Evolutionary conservation across 2,888 invertebrate species (phyloP).

Genomic region (Antheraea assamensis): DNA sequence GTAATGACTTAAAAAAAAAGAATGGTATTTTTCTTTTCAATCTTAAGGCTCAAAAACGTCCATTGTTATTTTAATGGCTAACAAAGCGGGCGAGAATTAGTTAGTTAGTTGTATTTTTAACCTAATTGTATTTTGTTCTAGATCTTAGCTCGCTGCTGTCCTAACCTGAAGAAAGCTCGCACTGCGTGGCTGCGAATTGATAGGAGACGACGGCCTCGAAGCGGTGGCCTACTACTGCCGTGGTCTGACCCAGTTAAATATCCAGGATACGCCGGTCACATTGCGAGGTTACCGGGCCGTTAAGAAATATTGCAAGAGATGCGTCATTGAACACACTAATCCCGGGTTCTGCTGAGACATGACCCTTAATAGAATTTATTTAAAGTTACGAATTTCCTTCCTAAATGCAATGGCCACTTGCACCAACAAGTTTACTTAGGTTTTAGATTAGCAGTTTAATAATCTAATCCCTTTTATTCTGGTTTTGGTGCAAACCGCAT

Average conservation of each 20-base stretch:
- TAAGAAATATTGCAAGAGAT: slow-evolving; percentile 95
- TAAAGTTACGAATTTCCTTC: too few species aligned
- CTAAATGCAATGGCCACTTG: too few species aligned
- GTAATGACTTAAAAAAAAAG: too few species aligned
- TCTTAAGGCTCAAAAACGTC: too few species aligned
- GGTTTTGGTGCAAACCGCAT: too few species aligned
- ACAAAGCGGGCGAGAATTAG: too few species aligned
- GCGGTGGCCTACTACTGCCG: slow-evolving; percentile 94
- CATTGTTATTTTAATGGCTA: too few species aligned
- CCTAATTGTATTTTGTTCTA: slow-evolving; percentile 53
- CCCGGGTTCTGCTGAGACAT: slow-evolving; percentile 91
- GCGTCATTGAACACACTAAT: slow-evolving; percentile 97
- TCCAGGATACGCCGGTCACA: slow-evolving; percentile 96
- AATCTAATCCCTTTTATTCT: too few species aligned
- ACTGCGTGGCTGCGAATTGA: slow-evolving; percentile 93
- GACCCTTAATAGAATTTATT: not conserved
- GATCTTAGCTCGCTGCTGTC: slow-evolving; percentile 93
- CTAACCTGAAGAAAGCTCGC: slow-evolving; percentile 95
- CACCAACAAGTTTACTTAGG: too few species aligned
- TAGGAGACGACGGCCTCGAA: slow-evolving; percentile 93
- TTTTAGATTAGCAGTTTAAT: too few species aligned
- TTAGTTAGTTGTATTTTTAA: not conserved
- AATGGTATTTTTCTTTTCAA: too few species aligned
- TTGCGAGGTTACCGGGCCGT: slow-evolving; percentile 94
- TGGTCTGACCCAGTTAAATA: slow-evolving; percentile 94